Conservation (phyloP, 2,888 invertebrate species). For the Liopterus haemorrhoidalis region DNA sequence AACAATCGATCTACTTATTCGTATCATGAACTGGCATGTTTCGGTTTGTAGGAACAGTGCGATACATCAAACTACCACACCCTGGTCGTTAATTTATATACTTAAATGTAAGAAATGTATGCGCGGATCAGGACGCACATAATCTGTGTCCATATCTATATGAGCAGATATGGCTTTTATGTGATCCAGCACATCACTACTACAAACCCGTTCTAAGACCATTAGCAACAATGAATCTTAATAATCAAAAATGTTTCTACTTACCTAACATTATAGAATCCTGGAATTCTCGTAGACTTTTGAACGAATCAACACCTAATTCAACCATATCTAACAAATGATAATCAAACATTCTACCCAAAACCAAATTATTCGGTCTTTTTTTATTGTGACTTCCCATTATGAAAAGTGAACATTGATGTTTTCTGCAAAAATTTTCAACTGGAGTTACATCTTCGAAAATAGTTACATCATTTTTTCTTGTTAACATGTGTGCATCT, state of each 20-base stretch:
- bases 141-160: too few species aligned
- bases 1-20: too few species aligned
- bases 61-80: too few species aligned
- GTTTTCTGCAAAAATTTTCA: constrained; percentile 70
- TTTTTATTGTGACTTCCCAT: constrained; percentile 93
- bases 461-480: constrained; percentile 84
- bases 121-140: too few species aligned
- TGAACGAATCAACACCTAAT: constrained; percentile 79
- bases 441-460: constrained; percentile 86
- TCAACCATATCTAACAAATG: constrained; percentile 94
- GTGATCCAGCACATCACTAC: too few species aligned
- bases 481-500: constrained; percentile 64
- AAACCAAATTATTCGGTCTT: constrained; percentile 82
- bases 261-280: constrained; percentile 62
- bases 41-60: too few species aligned
- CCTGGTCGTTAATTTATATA: too few species aligned
- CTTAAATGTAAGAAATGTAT: too few species aligned
- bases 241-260: background rate
- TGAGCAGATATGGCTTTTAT: too few species aligned
- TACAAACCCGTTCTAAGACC: too few species aligned
- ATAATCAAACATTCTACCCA: constrained; percentile 86
- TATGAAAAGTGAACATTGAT: constrained; percentile 84
- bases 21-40: too few species aligned
- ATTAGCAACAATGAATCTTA: too few species aligned
- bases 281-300: constrained; percentile 72